A percentile compares a stretch with the other conserved stretches of the same genome.
Conservation (phyloP, 2,888 invertebrate species). For the Pheosia gnoma region DNA sequence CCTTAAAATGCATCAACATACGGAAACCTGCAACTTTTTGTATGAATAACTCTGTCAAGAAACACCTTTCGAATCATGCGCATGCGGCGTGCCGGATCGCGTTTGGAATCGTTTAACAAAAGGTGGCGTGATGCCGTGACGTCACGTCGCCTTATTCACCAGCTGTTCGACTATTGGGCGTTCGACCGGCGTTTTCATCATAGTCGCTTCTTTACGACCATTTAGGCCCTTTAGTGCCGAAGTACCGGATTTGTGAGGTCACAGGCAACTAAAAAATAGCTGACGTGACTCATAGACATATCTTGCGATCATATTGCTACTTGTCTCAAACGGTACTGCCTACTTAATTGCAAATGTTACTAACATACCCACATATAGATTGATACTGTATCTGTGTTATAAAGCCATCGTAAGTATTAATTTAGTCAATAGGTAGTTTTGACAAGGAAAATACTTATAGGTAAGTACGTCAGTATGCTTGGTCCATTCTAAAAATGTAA, state of each 20-base stretch:
- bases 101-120: conserved; percentile 72
- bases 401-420: background rate
- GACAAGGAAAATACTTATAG: no score
- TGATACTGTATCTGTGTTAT: background rate
- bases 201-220: conserved; percentile 36
- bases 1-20: background rate
- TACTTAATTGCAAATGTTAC: background rate
- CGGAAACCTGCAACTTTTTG: conserved; percentile 9
- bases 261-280: conserved; percentile 29
- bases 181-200: conserved; percentile 45
- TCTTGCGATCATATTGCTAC: background rate
- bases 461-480: no score
- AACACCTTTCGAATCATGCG: conserved; percentile 40
- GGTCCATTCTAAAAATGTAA: no score
- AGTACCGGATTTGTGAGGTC: conserved; percentile 43
- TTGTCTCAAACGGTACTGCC: background rate
- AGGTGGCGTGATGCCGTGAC: conserved; percentile 83
- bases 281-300: conserved; percentile 24
- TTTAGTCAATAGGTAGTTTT: background rate
- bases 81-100: conserved; percentile 70
- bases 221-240: conserved; percentile 32
- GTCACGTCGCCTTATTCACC: conserved; percentile 78
- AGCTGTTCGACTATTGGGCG: conserved; percentile 66
- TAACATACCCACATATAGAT: background rate
- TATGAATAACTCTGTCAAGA: conserved; percentile 30